These are phyloP conservation scores for Pedionomus torquatus DNA, from an alignment of 2,113 vertebrate genomes.

Conservation along the genomic window DNA sequence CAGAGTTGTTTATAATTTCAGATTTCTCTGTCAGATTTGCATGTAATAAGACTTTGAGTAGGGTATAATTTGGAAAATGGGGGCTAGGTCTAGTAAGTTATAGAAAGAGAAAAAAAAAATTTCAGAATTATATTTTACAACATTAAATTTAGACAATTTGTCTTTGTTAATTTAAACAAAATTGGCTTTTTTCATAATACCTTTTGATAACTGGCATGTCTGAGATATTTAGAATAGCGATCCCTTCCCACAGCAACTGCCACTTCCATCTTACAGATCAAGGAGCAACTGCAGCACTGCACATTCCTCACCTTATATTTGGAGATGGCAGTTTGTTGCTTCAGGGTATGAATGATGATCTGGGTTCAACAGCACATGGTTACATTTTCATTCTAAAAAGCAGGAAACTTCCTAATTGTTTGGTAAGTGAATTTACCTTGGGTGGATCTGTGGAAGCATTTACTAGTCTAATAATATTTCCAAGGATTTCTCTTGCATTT, in stretches of 20 bases:
- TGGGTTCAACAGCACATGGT: not conserved
- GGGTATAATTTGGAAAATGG: not conserved
- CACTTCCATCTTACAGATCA: not conserved
- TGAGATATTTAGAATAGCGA: not conserved
- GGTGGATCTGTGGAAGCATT: not conserved
- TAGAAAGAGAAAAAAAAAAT: not conserved
- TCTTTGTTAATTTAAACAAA: not conserved
- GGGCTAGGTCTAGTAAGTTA: not conserved
- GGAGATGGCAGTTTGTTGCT: not conserved
- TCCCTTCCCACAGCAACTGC: not conserved
- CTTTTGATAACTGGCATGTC: conserved; percentile 8
- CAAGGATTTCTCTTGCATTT: not conserved
- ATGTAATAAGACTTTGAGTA: not conserved
- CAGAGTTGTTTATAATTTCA: not conserved
- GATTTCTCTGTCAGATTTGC: not conserved
- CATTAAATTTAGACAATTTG: not conserved
- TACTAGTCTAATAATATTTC: not conserved
- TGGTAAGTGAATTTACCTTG: not conserved
- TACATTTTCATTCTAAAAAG: not conserved
- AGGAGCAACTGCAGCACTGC: not conserved
- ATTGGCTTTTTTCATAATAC: not conserved
- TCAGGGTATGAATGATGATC: not conserved
- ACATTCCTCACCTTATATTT: not conserved
- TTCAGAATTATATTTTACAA: not conserved
- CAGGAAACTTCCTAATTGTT: not conserved